Conservation (phyloP, 2,888 invertebrate genomes). For the Spisula solida region DNA sequence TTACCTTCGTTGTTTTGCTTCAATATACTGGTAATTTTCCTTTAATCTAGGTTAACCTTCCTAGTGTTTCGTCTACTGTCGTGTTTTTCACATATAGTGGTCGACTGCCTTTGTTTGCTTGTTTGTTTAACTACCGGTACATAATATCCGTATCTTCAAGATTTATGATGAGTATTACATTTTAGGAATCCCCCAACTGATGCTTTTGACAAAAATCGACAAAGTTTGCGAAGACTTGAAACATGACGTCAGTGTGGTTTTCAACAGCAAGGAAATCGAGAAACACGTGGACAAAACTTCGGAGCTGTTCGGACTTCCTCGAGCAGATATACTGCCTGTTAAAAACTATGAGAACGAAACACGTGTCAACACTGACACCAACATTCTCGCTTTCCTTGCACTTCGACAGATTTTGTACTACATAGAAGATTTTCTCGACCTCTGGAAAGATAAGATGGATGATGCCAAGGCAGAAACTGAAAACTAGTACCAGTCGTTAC, state of each 20-base stretch:
- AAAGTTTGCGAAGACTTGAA: conserved; percentile 50
- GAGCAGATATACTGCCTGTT: not conserved
- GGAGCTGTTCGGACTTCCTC: conserved; percentile 21
- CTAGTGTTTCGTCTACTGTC: no score
- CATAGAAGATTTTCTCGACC: not conserved
- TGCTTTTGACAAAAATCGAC: conserved; percentile 73
- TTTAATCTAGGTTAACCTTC: no score
- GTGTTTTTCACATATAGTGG: no score
- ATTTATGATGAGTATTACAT: no score
- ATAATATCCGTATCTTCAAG: no score
- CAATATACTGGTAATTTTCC: no score
- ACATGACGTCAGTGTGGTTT: not conserved
- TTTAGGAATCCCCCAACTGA: conserved; percentile 58
- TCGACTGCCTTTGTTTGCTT: no score
- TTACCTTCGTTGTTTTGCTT: no score
- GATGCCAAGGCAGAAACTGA: not conserved
- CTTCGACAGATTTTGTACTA: not conserved
- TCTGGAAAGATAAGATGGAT: conserved; percentile 12
- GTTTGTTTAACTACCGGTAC: no score
- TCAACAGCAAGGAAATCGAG: conserved; percentile 3
- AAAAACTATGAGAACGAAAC: conserved; percentile 27
- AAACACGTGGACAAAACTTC: conserved; percentile 16
- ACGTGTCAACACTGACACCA: not conserved
- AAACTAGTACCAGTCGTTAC: not conserved
- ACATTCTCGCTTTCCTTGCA: not conserved